These are phyloP conservation scores for Andrena trimmerana DNA, from an alignment of 2,888 invertebrate species.

Conservation along the genomic window DNA sequence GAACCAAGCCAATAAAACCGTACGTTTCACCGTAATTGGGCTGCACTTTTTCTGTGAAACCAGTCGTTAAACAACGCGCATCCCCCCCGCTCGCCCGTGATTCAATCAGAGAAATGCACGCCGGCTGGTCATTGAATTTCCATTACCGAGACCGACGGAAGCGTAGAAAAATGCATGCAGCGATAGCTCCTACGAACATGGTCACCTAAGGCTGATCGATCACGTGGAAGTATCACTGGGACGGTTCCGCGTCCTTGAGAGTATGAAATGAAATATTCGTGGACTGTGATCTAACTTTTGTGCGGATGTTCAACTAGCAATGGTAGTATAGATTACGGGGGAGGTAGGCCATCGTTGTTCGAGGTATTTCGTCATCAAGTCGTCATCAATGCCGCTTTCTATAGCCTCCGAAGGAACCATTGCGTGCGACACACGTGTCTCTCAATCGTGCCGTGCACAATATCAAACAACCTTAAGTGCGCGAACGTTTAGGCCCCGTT, in stretches of 20 bases:
- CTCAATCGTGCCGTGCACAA: constrained; percentile 2
- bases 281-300: constrained; percentile 57
- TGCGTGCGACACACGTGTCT: constrained; percentile 33
- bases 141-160: constrained; percentile 17
- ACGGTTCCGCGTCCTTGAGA: constrained; percentile 70
- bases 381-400: constrained; percentile 32
- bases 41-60: too few species aligned
- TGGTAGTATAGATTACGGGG: constrained; percentile 24
- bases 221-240: constrained; percentile 67
- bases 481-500: neutral
- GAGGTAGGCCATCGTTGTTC: constrained; percentile 16
- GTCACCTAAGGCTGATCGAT: constrained; percentile 67
- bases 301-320: constrained; percentile 58
- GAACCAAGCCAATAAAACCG: too few species aligned
- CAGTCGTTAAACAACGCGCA: neutral
- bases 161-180: constrained; percentile 15
- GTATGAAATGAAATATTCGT: constrained; percentile 76
- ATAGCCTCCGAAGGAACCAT: constrained; percentile 38
- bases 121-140: neutral
- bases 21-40: too few species aligned
- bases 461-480: neutral
- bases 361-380: constrained; percentile 38
- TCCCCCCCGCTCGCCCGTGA: too few species aligned
- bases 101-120: neutral
- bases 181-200: constrained; percentile 19